phyloP scores from a whole-genome alignment of 2,113 vertebrate species.

The Hyaena hyaena region DNA sequence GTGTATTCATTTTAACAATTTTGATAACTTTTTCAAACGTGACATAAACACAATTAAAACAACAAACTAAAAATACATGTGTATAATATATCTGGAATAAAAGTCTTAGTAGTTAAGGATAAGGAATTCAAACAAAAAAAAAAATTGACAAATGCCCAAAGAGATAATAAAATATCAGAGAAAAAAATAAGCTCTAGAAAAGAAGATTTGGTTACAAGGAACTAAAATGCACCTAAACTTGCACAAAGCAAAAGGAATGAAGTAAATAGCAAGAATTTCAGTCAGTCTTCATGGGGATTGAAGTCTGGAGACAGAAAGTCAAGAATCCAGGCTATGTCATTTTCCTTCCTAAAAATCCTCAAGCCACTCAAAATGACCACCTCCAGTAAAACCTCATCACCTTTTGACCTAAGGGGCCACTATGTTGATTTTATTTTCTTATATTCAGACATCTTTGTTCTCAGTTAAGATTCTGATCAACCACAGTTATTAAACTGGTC shows the following conservation, averaged over 20 bases:
- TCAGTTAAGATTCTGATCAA: background rate
- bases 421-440: background rate
- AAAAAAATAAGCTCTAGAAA: background rate
- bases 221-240: background rate
- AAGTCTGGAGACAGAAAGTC: background rate
- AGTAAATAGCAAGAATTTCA: background rate
- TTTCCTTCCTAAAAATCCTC: background rate
- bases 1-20: background rate
- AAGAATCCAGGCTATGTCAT: background rate
- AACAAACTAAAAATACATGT: background rate
- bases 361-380: background rate
- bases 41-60: background rate
- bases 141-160: background rate
- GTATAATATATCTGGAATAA: background rate
- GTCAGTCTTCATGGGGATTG: background rate
- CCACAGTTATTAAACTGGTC: background rate
- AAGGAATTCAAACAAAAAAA: background rate
- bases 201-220: background rate
- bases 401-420: background rate
- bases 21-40: background rate
- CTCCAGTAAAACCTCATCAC: background rate
- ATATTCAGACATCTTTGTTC: background rate
- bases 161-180: background rate
- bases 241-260: background rate
- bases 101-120: background rate